phyloP scores from a whole-genome alignment of 2,797 vertebrate species.

The Siniperca obscura region DNA sequence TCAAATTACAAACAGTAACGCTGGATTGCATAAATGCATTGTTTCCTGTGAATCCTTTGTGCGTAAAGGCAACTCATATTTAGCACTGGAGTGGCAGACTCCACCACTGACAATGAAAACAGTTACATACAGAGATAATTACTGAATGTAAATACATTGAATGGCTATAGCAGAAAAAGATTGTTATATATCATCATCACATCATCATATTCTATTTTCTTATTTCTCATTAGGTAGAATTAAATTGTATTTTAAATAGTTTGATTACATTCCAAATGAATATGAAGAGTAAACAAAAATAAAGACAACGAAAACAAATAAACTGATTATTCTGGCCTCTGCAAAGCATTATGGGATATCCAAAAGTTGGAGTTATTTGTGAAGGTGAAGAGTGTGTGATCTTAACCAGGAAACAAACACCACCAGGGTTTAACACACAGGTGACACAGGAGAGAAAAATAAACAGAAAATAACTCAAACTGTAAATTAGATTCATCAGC shows the following conservation, averaged over 20 bases:
- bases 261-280: too few relatives aligned
- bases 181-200: too few relatives aligned
- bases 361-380: background rate
- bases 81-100: too few relatives aligned
- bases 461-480: constrained; percentile 19
- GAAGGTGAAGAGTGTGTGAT: background rate
- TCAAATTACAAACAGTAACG: background rate
- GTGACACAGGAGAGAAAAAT: background rate
- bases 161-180: background rate
- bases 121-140: background rate
- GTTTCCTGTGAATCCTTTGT: background rate
- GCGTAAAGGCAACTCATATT: background rate
- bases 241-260: too few relatives aligned
- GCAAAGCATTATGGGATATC: background rate
- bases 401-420: background rate
- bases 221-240: too few relatives aligned
- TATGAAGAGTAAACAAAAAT: too few relatives aligned
- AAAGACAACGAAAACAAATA: too few relatives aligned
- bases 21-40: background rate
- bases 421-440: background rate
- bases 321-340: background rate
- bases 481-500: constrained; percentile 33
- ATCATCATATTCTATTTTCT: too few relatives aligned
- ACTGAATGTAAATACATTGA: background rate
- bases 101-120: too few relatives aligned